These are phyloP conservation scores for Colistium nudipinnis DNA, from an alignment of 2,113 vertebrate genomes.

Conservation along the genomic window DNA sequence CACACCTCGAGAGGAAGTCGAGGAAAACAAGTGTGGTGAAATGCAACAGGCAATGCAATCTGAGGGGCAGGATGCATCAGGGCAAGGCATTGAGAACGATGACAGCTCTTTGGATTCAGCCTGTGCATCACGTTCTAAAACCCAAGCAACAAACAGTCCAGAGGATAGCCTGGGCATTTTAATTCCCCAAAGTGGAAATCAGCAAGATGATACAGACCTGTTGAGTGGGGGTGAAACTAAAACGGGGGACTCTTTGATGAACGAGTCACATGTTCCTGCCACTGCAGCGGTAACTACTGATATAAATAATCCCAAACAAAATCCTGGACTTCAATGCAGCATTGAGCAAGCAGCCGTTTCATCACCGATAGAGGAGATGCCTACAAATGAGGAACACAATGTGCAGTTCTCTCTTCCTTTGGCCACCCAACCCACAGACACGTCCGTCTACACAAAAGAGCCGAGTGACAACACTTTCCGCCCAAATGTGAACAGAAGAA, in stretches of 20 bases:
- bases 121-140: not conserved
- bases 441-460: not conserved
- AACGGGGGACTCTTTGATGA: conserved; percentile 7
- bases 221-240: conserved; percentile 9
- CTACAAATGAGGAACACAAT: conserved; percentile 6
- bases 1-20: conserved; percentile 43
- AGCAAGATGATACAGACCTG: conserved; percentile 1
- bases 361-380: conserved; percentile 8
- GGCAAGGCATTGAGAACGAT: not conserved
- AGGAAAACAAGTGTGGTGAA: not conserved
- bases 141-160: not conserved
- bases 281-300: conserved; percentile 21
- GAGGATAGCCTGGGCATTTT: conserved; percentile 2
- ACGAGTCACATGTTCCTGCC: conserved; percentile 20
- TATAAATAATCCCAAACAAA: not conserved
- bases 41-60: not conserved
- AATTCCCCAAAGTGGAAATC: not conserved
- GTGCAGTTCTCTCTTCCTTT: not conserved
- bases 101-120: not conserved
- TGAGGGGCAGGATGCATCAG: conserved; percentile 8
- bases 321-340: not conserved
- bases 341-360: conserved; percentile 3
- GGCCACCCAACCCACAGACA: not conserved
- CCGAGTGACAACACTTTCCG: not conserved
- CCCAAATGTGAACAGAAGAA: conserved; percentile 23